Evolutionary conservation across 1,140 invertebrate species (phyloP), one percentile per base, ranked within the genome.

Genomic region (Drosophila pectinifera): DNA sequence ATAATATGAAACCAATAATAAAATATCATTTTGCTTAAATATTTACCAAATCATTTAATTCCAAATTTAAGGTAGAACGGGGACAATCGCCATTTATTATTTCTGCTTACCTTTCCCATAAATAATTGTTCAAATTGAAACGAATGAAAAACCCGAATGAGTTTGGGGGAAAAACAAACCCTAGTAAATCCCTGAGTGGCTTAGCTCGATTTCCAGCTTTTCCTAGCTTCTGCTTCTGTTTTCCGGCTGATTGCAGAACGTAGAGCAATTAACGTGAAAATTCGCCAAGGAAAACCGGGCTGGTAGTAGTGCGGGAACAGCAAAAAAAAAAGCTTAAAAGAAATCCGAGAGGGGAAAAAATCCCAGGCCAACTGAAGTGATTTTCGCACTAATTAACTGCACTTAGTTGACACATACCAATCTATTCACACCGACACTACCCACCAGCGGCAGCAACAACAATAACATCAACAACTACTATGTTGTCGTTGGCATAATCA

Each of bases 331-430:
- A 69, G 31, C 64, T 70, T 28, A 69, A 70, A 70, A 48, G 26
- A 70, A 70, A 70, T 70, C 49, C 10, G 34, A 56, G 34, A 45
- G 20, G 56, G 34, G 56, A 76, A 62, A 89, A 84, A 68, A 72
- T 88, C 84, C 84, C 84, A 65, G 78, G 84, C 80, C 84, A 89
- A 89, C 84, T 89, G 76, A 84, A 89, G 84, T 89, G 84, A 89
- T 89, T 89, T 89, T 89, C 84, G 84, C 84, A 89, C 84, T 89
- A 89, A 89, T 89, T 89, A 89, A 89, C 84, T 89, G 85, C 84
- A 84, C 84, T 89, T 89, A 89, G 80, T 89, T 89, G 84, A 89
- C 84, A 89, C 84, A 89, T 89, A 89, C 80, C 84, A 89, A 89
- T 88, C 84, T 88, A 82, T 88, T 82, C 79, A 88, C 75, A 82